These are phyloP conservation scores for zebrafish (Danio rerio) DNA, from an alignment of 2,113 vertebrate genomes.

Conservation along the genomic window DNA sequence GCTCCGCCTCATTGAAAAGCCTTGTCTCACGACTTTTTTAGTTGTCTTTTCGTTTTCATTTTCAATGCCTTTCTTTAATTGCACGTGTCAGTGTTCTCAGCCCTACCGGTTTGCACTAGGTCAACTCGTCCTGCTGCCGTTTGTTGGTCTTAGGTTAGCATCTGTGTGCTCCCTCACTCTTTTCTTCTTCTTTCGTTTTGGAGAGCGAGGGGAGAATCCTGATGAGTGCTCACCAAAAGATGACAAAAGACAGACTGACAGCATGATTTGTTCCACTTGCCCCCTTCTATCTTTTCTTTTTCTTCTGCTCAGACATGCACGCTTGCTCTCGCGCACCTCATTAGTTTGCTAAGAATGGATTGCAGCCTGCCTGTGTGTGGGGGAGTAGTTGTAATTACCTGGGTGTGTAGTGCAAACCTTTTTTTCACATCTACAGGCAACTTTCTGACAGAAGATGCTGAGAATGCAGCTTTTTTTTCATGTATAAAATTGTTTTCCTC, in stretches of 20 bases:
- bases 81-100: background rate
- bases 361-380: conserved; percentile 48
- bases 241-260: conserved; percentile 58
- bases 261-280: conserved; percentile 52
- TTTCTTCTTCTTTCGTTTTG: conserved; percentile 41
- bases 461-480: conserved; percentile 16
- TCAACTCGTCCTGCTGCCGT: conserved; percentile 39
- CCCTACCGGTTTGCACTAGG: background rate
- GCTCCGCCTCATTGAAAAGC: background rate
- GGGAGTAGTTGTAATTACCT: conserved; percentile 62
- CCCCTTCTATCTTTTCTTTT: conserved; percentile 27
- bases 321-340: conserved; percentile 43
- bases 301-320: conserved; percentile 45
- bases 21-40: conserved; percentile 21
- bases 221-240: conserved; percentile 51
- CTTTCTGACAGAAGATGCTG: conserved; percentile 13
- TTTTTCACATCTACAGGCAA: conserved; percentile 40
- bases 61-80: conserved; percentile 34
- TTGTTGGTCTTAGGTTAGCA: conserved; percentile 46
- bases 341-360: conserved; percentile 48
- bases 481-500: background rate
- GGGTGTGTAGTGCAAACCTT: conserved; percentile 43
- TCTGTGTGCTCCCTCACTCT: conserved; percentile 26
- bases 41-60: conserved; percentile 17
- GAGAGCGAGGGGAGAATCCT: conserved; percentile 45